These are phyloP conservation scores for Chelonia mydas DNA, from an alignment of 2,797 vertebrate genomes.

Conservation along the genomic window DNA sequence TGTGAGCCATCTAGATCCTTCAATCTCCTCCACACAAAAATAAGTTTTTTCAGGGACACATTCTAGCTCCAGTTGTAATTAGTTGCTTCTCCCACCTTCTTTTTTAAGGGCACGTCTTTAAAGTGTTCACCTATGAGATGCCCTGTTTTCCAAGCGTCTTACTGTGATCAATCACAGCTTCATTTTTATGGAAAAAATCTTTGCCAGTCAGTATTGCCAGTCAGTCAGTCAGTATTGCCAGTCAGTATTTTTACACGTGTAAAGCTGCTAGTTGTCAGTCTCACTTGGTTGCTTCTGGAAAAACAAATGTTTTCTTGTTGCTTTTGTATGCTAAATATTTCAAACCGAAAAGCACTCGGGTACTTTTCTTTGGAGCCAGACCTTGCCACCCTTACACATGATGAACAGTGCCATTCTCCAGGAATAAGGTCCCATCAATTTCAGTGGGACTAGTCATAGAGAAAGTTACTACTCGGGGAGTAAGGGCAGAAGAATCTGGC, in stretches of 20 bases:
- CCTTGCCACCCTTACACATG: neutral
- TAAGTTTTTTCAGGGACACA: neutral
- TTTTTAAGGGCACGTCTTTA: too few relatives aligned
- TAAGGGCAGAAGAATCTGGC: neutral
- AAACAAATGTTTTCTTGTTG: neutral
- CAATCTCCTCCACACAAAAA: neutral
- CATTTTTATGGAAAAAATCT: neutral
- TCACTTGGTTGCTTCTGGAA: neutral
- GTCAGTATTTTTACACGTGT: neutral
- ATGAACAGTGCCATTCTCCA: neutral
- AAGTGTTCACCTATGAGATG: neutral
- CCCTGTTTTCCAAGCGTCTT: neutral
- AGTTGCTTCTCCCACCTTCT: neutral
- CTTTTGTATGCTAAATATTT: neutral
- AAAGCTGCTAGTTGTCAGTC: neutral
- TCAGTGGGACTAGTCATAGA: neutral
- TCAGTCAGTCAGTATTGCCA: too few relatives aligned
- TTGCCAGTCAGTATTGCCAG: neutral
- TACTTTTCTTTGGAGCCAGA: neutral
- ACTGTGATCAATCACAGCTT: neutral
- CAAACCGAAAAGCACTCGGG: neutral
- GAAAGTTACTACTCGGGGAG: neutral
- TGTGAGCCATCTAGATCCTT: neutral
- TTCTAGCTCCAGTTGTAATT: neutral
- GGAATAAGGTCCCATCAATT: neutral